Conservation (phyloP, 2,113 vertebrate species). For the Empidonax traillii region DNA sequence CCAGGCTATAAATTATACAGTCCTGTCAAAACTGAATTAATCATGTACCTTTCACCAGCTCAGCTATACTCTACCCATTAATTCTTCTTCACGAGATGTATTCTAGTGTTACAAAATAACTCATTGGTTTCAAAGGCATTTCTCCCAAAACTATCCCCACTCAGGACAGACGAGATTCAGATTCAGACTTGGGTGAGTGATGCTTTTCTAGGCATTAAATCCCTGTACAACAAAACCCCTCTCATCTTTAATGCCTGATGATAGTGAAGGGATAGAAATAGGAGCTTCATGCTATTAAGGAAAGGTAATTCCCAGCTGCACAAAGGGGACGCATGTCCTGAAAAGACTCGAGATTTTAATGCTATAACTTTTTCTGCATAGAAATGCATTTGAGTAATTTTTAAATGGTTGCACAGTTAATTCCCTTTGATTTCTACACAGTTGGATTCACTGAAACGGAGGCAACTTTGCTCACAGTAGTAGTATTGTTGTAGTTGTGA, state of each 20-base stretch:
- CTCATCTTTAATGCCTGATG: constrained; percentile 30
- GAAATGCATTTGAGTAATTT: constrained; percentile 42
- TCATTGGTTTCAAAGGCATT: constrained; percentile 15
- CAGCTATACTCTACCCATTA: constrained; percentile 20
- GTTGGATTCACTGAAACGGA: neutral
- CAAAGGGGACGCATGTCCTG: constrained; percentile 15
- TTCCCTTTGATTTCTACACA: constrained; percentile 20
- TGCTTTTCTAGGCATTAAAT: constrained; percentile 47
- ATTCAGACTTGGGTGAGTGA: constrained; percentile 4
- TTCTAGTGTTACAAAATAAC: constrained; percentile 29
- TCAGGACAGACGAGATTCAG: constrained; percentile 8
- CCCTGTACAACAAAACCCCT: constrained; percentile 25
- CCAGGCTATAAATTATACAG: constrained; percentile 42
- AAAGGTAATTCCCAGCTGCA: constrained; percentile 32
- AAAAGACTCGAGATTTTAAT: constrained; percentile 15
- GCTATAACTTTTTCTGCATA: constrained; percentile 13
- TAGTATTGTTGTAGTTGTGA: constrained; percentile 25
- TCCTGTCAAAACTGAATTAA: constrained; percentile 36
- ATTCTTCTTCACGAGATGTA: constrained; percentile 4
- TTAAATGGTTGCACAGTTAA: constrained; percentile 39
- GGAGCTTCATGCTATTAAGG: constrained; percentile 14
- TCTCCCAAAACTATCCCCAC: constrained; percentile 11
- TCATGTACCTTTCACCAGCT: constrained; percentile 29
- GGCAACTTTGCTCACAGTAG: constrained; percentile 41
- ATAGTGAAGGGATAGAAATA: neutral